Conservation (phyloP, 2,113 vertebrate genomes). For the Tragelaphus imberbis region DNA sequence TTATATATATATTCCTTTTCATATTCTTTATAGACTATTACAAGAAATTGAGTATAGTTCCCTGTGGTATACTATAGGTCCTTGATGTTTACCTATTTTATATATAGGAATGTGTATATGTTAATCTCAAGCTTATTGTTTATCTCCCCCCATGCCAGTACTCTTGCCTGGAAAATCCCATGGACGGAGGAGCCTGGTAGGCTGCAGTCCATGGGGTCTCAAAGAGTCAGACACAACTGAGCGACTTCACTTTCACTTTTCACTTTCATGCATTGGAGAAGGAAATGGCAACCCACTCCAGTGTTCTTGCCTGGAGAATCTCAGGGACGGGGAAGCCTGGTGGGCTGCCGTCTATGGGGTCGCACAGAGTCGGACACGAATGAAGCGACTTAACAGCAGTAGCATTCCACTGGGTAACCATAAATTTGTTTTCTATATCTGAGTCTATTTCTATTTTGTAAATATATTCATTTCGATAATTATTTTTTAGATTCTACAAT, state of each 20-base stretch:
- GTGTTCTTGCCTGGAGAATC: too few relatives aligned
- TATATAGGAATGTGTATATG: neutral
- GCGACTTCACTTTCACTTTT: too few relatives aligned
- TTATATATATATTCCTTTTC: neutral
- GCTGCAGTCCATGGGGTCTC: too few relatives aligned
- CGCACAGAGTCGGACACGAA: too few relatives aligned
- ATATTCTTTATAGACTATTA: neutral
- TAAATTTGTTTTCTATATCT: neutral
- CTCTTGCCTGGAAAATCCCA: too few relatives aligned
- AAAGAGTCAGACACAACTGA: too few relatives aligned
- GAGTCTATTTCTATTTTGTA: neutral
- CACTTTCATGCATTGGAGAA: too few relatives aligned
- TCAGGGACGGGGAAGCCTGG: too few relatives aligned
- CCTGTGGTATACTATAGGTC: neutral
- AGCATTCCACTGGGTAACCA: neutral
- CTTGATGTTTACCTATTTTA: neutral
- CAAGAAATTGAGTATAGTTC: neutral
- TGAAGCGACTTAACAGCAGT: too few relatives aligned
- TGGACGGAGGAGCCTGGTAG: too few relatives aligned
- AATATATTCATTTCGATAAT: neutral
- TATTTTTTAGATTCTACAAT: neutral
- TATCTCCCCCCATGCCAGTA: neutral
- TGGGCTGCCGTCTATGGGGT: too few relatives aligned
- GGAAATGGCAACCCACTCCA: too few relatives aligned
- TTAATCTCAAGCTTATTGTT: neutral